Evolutionary conservation across 2,888 invertebrate species (phyloP).

Genomic region (Apoda limacodes): DNA sequence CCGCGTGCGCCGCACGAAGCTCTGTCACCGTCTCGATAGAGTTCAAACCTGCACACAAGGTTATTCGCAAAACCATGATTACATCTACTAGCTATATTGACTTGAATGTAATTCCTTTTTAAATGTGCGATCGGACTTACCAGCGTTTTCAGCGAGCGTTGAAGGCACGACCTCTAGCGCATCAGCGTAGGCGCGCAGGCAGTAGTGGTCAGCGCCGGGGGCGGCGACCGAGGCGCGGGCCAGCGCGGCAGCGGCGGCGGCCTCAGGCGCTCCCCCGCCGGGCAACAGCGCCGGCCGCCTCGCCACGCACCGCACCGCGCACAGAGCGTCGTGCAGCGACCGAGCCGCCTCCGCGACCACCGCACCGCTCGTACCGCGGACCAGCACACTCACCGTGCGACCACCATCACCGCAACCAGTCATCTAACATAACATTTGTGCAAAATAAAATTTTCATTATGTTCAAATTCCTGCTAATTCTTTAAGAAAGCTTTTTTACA

Average conservation of each 20-base stretch:
- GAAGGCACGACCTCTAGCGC: constrained; percentile 83
- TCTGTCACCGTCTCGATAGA: constrained; percentile 97
- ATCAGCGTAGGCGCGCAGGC: constrained; percentile 94
- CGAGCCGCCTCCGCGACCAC: constrained; percentile 92
- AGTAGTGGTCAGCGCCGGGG: constrained; percentile 94
- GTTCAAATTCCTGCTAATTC: too few relatives aligned
- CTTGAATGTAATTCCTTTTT: constrained; percentile 12
- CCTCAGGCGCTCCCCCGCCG: constrained; percentile 98
- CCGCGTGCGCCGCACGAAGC: constrained; percentile 91
- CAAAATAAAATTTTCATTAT: too few relatives aligned
- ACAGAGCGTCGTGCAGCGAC: constrained; percentile 90
- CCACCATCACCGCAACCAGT: constrained; percentile 90
- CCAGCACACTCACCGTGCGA: constrained; percentile 91
- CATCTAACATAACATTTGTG: too few relatives aligned
- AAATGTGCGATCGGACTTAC: constrained; percentile 29
- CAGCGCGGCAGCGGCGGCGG: constrained; percentile 89
- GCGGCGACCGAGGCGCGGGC: constrained; percentile 85
- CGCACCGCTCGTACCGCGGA: constrained; percentile 87
- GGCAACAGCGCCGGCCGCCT: constrained; percentile 92
- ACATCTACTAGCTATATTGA: too few relatives aligned
- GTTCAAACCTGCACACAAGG: constrained; percentile 88
- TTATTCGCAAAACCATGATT: too few relatives aligned
- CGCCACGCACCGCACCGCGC: constrained; percentile 95
- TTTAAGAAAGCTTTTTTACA: too few relatives aligned
- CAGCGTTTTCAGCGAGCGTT: constrained; percentile 62